Conservation (phyloP, 37 sponge, comb jelly and placozoan genomes). For the Ianthella basta region DNA sequence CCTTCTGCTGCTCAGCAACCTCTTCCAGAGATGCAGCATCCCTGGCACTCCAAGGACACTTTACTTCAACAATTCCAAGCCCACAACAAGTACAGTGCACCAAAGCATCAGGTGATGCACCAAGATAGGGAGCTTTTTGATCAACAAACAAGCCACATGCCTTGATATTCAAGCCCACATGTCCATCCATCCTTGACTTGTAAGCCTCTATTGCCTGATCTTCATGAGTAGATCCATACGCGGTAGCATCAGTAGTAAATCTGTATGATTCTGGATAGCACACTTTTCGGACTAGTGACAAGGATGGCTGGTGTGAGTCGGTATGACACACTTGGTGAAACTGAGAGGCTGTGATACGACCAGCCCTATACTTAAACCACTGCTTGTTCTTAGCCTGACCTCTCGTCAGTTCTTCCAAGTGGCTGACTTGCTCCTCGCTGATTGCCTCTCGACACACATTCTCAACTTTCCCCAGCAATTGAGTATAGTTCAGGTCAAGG, state of each 20-base stretch:
- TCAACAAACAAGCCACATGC: background rate
- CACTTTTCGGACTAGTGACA: conserved; percentile 24
- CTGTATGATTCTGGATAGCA: conserved; percentile 35
- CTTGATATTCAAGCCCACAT: background rate
- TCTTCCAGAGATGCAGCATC: background rate
- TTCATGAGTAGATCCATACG: conserved; percentile 27
- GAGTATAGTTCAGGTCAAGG: background rate
- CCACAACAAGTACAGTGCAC: conserved; percentile 42
- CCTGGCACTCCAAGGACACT: conserved; percentile 25
- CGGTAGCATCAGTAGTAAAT: conserved; percentile 29
- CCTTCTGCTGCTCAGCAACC: background rate
- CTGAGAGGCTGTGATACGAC: conserved; percentile 51
- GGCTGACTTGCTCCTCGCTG: background rate
- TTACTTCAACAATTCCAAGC: conserved; percentile 29
- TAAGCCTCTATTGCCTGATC: background rate
- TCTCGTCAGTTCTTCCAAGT: background rate
- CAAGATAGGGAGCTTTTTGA: background rate
- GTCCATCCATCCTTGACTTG: conserved; percentile 9
- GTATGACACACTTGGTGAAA: conserved; percentile 23
- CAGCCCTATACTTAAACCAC: conserved; percentile 33
- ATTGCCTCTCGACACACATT: background rate
- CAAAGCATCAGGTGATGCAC: conserved; percentile 39
- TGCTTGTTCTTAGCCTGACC: conserved; percentile 12
- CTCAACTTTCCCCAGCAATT: conserved; percentile 18
- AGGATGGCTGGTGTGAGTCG: conserved; percentile 15